A percentile compares a stretch with the other conserved stretches of the same genome.
Conservation (phyloP, 2,113 vertebrate genomes). For the Leptocoma aspasia region DNA sequence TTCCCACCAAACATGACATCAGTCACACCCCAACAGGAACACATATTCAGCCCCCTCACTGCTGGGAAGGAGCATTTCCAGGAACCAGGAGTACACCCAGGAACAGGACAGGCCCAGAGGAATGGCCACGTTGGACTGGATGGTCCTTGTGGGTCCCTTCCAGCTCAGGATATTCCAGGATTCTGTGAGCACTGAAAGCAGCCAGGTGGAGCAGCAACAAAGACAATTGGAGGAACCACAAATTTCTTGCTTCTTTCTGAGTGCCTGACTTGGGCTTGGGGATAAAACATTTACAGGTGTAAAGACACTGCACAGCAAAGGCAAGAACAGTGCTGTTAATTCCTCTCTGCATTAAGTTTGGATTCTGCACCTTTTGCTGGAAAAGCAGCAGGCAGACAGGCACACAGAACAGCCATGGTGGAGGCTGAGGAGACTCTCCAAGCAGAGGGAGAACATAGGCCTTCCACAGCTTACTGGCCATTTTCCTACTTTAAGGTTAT, state of each 20-base stretch:
- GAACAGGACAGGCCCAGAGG: not conserved
- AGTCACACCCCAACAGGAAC: not conserved
- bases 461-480: not conserved
- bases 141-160: not conserved
- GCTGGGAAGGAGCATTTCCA: not conserved
- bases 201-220: not conserved
- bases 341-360: not conserved
- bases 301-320: not conserved
- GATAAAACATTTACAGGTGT: not conserved
- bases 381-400: not conserved
- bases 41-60: not conserved
- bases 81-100: not conserved
- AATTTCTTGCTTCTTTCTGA: not conserved
- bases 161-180: not conserved
- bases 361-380: not conserved
- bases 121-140: not conserved
- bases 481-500: not conserved
- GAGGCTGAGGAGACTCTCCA: not conserved
- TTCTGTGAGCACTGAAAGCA: not conserved
- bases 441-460: not conserved
- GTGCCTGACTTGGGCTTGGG: not conserved
- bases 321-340: not conserved
- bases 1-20: not conserved
- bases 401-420: fast-evolving
- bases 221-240: not conserved